phyloP scores from a whole-genome alignment of 2,113 vertebrate species.

The Channa argus region DNA sequence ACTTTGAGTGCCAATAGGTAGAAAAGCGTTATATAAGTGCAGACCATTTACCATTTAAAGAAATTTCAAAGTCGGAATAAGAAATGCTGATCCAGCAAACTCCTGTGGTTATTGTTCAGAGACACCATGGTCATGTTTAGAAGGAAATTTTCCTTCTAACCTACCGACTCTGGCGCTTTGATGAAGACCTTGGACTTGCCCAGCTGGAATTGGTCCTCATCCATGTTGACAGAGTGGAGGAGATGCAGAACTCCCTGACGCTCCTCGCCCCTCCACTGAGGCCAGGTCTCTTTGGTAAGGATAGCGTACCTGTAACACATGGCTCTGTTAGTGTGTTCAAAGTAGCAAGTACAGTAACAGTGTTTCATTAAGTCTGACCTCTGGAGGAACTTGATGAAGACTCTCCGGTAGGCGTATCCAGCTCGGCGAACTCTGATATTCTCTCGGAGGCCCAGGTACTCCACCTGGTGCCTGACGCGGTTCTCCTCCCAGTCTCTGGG shows the following conservation, averaged over 20 bases:
- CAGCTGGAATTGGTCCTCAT: conserved; percentile 88
- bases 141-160: no score
- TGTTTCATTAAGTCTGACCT: conserved; percentile 70
- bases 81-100: background rate
- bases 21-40: no score
- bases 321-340: background rate
- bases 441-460: conserved; percentile 87
- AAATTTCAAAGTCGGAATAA: no score
- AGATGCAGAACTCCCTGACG: conserved; percentile 85
- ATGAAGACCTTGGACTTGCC: conserved; percentile 87
- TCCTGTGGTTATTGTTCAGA: background rate
- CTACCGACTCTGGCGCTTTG: conserved; percentile 89
- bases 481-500: conserved; percentile 87
- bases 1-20: no score
- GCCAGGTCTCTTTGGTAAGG: conserved; percentile 86
- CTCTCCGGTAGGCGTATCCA: conserved; percentile 84
- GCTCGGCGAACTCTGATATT: conserved; percentile 87
- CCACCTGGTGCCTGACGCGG: conserved; percentile 85
- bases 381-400: conserved; percentile 85
- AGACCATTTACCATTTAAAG: no score
- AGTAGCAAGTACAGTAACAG: rapidly evolving
- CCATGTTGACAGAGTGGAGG: conserved; percentile 87
- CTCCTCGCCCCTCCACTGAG: conserved; percentile 83
- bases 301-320: conserved; percentile 84
- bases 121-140: background rate